Evolutionary conservation across 1,140 invertebrate species (phyloP), one percentile per base, ranked within the genome.

Genomic region (Ceratina japonica): DNA sequence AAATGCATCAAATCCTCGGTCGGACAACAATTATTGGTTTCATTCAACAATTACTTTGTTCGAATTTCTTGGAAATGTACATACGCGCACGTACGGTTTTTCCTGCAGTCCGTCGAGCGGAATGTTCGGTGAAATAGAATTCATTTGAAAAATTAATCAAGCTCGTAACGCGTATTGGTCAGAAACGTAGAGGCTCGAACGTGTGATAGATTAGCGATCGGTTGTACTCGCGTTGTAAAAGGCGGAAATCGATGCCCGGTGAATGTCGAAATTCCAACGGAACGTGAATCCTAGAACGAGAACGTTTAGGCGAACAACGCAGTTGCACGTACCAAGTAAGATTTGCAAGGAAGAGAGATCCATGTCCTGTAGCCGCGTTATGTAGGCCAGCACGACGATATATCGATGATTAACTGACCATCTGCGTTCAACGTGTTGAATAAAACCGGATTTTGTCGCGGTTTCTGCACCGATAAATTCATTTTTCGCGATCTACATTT

Each of bases 391-490:
- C 15, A 8, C 16, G 20, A 44, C n/a, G 66, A 71, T 63, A n/a
- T n/a, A 77, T 77, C 44, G 27, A 71, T 62, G 75, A n/a, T 77
- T 77, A 71, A 54, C 27, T 44, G 49, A 4, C 20, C 49, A 52
- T 71, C 15, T 71, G 58, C 66, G n/a, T 44, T 70, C 44, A n/a
- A 37, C 13, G 52, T 44, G 44, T 37, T 15, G 24, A 77, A 44
- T 54, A 52, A 77, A 71, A 71, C 20, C 58, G 24, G 66, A 63
- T 71, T 77, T 54, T 71, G 44, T 71, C 49, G 27, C 1, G 2
- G 20, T 71, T 71, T 52, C 66, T 75, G n/a, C 18, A 13, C 18
- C 0, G 52, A 56, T 56, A 15, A 63, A 75, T 56, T n/a, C 1
- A 56, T 24, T 49, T 13, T 10, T 13, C 16, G 10, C n/a, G 2